Evolutionary conservation across 2,888 invertebrate genomes (phyloP), one percentile per base, ranked within the genome.

Genomic region (Phania funesta): DNA sequence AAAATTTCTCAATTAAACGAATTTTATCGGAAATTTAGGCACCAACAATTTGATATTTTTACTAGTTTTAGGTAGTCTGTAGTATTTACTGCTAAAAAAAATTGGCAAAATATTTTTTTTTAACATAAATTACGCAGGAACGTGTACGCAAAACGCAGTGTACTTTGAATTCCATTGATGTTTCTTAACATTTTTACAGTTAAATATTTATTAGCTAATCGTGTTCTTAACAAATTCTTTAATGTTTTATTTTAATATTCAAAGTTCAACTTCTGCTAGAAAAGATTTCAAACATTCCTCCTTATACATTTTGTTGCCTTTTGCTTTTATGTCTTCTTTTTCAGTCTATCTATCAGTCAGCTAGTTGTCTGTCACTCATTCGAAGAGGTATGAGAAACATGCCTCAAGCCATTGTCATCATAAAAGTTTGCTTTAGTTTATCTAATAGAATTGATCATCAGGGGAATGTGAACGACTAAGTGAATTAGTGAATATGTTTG

Each of bases 361-460:
- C 13, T 44, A 7, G 50, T 60, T 60, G 32, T 38, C 50, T 73
- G 73, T 73, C 73, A 73, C 52, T 73, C 52, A 62, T 62, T 73
- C 18, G 11, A 4, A 18, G 38, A 29, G 38, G 56, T 29, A 67
- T 67, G 65, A 38, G 22, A 50, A 65, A 41, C 75, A 56, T 75
- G 38, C 56, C 41, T 41, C 48, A 29, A 58, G 67, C 38, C 22
- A 20, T 64, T 50, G 32, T 76, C 68, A 58, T 50, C 48, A 60
- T 68, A 48, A 50, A 68, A 60, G 44, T 76, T 76, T 68, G 44
- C 60, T 76, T 76, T 22, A 60, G 24, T 76, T 68, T 76, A 76
- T 68, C 60, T 76, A 76, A 52, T 68, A 62, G 76, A 76, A 50
- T 76, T 38, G 67, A 76, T 76, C n/a, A n/a, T n/a, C 60, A 35